Percentiles rank a stretch among this genome's conserved stretches.
These are phyloP conservation scores for Tenthredo scrophulariae DNA, from an alignment of 2,888 invertebrate genomes.

Conservation along the genomic window DNA sequence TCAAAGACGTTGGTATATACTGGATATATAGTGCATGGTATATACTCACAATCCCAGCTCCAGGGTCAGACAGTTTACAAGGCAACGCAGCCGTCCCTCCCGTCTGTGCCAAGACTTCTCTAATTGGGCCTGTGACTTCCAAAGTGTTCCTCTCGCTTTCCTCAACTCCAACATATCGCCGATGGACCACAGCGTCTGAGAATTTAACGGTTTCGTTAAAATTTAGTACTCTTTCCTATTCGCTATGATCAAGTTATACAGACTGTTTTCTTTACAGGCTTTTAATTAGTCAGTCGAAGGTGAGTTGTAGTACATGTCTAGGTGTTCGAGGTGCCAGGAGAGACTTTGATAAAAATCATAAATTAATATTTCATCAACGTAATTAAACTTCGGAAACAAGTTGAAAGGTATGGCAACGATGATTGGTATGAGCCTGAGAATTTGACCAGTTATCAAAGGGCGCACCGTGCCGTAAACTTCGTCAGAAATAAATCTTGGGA, in stretches of 20 bases:
- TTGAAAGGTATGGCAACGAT: slow-evolving; percentile 1
- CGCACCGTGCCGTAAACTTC: not conserved
- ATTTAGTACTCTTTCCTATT: not conserved
- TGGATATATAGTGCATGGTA: slow-evolving; percentile 14
- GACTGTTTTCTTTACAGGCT: not conserved
- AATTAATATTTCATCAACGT: slow-evolving; percentile 19
- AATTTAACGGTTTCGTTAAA: not conserved
- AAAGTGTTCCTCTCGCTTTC: slow-evolving; percentile 44
- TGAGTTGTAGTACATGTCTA: not conserved
- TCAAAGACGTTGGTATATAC: slow-evolving; percentile 2
- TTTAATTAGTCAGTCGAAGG: not conserved
- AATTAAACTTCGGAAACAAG: slow-evolving; percentile 11
- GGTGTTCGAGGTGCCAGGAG: not conserved
- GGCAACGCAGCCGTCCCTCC: slow-evolving; percentile 83
- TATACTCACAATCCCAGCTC: slow-evolving; percentile 82
- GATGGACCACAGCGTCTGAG: slow-evolving; percentile 58
- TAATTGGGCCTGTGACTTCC: slow-evolving; percentile 65
- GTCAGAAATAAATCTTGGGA: not conserved
- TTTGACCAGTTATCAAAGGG: not conserved
- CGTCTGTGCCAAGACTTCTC: slow-evolving; percentile 83
- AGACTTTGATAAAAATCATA: slow-evolving; percentile 1
- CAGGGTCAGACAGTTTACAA: slow-evolving; percentile 84
- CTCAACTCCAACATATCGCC: slow-evolving; percentile 42
- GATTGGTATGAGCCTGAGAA: not conserved
- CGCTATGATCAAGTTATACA: not conserved